These are phyloP conservation scores for Nannospalax galili DNA, from an alignment of 2,113 vertebrate species.

Conservation along the genomic window DNA sequence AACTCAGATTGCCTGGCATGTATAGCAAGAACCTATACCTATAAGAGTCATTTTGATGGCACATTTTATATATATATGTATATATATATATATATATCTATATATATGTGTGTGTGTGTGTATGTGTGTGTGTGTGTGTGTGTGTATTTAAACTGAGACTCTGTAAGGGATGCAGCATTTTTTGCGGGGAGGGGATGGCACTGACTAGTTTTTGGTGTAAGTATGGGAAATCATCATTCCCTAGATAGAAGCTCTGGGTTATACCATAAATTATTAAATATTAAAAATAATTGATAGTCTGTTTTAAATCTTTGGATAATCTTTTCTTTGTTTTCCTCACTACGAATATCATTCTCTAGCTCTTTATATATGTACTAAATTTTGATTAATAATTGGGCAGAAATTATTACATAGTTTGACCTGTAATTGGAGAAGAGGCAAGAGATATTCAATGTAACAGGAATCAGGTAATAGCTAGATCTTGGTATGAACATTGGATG, in stretches of 20 bases:
- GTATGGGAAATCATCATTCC: neutral
- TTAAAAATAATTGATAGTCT: neutral
- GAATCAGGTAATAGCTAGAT: neutral
- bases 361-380: neutral
- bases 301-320: neutral
- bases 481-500: neutral
- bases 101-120: too few relatives aligned
- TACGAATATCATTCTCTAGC: neutral
- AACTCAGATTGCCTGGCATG: too few relatives aligned
- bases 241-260: neutral
- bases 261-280: neutral
- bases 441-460: neutral
- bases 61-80: too few relatives aligned
- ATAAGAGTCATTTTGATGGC: neutral
- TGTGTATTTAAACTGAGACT: too few relatives aligned
- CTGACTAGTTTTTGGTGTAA: neutral
- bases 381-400: neutral
- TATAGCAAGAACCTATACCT: neutral
- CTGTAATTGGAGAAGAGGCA: neutral
- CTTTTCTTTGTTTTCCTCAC: neutral
- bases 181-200: too few relatives aligned
- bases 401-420: neutral
- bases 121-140: too few relatives aligned
- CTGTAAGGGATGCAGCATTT: too few relatives aligned
- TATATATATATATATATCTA: too few relatives aligned